Evolutionary conservation across 2,797 vertebrate species (phyloP).

Genomic region (Merluccius polli): DNA sequence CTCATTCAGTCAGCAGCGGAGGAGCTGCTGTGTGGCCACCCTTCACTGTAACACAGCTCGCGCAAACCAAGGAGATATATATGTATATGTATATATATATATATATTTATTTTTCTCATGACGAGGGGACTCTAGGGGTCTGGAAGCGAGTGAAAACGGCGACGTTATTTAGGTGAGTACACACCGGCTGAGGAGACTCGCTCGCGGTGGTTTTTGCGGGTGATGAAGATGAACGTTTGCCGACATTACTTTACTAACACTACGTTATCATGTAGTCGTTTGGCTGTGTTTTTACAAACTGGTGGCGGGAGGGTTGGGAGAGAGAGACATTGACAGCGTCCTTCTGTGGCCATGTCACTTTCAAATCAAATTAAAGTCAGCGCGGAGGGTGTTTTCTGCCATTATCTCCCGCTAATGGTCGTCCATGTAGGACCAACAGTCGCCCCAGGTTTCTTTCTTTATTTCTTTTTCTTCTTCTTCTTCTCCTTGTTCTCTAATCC

Average conservation of each 20-base stretch:
- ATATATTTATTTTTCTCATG: slow-evolving; percentile 1
- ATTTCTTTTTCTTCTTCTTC: too few relatives aligned
- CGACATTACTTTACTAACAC: neutral
- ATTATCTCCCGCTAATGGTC: too few relatives aligned
- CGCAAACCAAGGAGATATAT: slow-evolving; percentile 33
- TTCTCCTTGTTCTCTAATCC: neutral
- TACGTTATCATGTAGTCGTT: neutral
- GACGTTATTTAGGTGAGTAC: slow-evolving; percentile 62
- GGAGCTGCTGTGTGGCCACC: slow-evolving; percentile 40
- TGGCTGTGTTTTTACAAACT: neutral
- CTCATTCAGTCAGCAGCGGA: slow-evolving; percentile 24
- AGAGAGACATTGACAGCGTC: neutral
- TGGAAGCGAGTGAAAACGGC: slow-evolving; percentile 30
- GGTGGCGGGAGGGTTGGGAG: too few relatives aligned
- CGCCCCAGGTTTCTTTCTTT: too few relatives aligned
- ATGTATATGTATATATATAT: slow-evolving; percentile 12
- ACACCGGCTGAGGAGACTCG: too few relatives aligned
- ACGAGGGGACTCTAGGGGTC: slow-evolving; percentile 36
- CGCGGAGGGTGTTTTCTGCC: neutral
- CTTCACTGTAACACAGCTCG: slow-evolving; percentile 8
- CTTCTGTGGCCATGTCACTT: neutral
- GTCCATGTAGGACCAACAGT: too few relatives aligned
- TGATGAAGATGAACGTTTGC: neutral
- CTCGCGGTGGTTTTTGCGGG: neutral
- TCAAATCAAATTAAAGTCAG: neutral